A percentile compares a stretch with the other conserved stretches of the same genome.
phyloP scores from a whole-genome alignment of 2,113 vertebrate species.

The Oreotrochilus melanogaster region DNA sequence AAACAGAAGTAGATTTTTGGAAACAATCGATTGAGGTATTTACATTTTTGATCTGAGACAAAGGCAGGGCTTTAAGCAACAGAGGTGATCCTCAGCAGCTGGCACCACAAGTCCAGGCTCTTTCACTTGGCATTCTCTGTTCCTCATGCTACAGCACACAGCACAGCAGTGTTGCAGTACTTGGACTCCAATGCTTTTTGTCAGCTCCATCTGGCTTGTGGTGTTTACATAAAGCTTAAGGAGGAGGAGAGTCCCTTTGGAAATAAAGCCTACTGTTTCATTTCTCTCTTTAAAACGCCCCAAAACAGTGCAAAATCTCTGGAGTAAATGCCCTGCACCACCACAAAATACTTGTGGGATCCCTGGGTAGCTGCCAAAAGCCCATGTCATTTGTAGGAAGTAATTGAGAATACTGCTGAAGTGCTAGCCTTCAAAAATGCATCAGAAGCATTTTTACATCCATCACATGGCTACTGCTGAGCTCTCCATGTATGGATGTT shows the following conservation, averaged over 20 bases:
- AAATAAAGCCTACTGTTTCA: conserved; percentile 13
- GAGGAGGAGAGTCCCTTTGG: background rate
- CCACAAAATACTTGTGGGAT: conserved; percentile 50
- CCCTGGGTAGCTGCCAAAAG: conserved; percentile 2
- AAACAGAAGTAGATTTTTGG: background rate
- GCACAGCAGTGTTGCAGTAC: background rate
- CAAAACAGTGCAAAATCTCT: background rate
- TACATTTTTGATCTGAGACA: background rate
- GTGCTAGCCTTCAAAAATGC: conserved; percentile 44
- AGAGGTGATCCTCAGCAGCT: background rate
- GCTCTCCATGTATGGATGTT: conserved; percentile 3
- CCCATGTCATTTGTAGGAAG: conserved; percentile 12
- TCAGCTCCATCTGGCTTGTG: background rate
- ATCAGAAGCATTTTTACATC: conserved; percentile 21
- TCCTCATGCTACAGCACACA: accelerated
- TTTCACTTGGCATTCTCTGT: background rate
- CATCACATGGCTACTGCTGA: background rate
- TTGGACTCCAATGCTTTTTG: background rate
- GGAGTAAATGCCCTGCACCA: background rate
- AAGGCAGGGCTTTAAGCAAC: background rate
- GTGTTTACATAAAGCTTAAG: conserved; percentile 14
- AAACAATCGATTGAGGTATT: background rate
- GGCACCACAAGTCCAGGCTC: background rate
- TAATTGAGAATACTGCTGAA: background rate
- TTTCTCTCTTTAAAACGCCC: background rate